Conservation (phyloP, 2,888 invertebrate genomes). For the Coenonympha arcania region DNA sequence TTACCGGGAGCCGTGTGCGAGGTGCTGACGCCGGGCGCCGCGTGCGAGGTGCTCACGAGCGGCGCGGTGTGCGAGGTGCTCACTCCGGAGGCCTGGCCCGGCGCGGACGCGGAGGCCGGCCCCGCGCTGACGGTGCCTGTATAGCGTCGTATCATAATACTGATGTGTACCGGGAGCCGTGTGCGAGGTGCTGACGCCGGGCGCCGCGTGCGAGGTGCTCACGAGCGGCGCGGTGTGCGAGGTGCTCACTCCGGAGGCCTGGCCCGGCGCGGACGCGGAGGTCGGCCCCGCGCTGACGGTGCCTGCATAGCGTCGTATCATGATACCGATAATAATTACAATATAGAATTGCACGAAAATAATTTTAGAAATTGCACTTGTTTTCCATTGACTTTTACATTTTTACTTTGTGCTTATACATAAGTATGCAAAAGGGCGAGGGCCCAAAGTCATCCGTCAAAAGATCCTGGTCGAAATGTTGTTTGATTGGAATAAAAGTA, state of each 20-base stretch:
- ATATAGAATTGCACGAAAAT: slow-evolving; percentile 9
- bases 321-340: slow-evolving; percentile 30
- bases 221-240: slow-evolving; percentile 38
- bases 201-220: slow-evolving; percentile 32
- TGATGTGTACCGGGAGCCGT: slow-evolving; percentile 33
- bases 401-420: too few relatives aligned
- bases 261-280: slow-evolving; percentile 13
- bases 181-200: slow-evolving; percentile 42
- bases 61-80: slow-evolving; percentile 41
- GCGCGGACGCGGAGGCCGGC: slow-evolving; percentile 12
- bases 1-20: not conserved
- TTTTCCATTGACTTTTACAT: too few relatives aligned
- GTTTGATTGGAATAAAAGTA: too few relatives aligned
- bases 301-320: not conserved
- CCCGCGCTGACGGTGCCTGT: not conserved
- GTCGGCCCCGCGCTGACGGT: slow-evolving; percentile 9
- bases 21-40: slow-evolving; percentile 36
- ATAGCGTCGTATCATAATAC: not conserved
- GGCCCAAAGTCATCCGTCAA: too few relatives aligned
- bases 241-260: slow-evolving; percentile 44
- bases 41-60: slow-evolving; percentile 35
- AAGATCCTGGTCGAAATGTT: too few relatives aligned
- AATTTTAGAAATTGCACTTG: too few relatives aligned
- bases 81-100: slow-evolving; percentile 44
- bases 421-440: too few relatives aligned